phyloP scores from a whole-genome alignment of 2,797 vertebrate genomes.

The Tarsius wallacei region DNA sequence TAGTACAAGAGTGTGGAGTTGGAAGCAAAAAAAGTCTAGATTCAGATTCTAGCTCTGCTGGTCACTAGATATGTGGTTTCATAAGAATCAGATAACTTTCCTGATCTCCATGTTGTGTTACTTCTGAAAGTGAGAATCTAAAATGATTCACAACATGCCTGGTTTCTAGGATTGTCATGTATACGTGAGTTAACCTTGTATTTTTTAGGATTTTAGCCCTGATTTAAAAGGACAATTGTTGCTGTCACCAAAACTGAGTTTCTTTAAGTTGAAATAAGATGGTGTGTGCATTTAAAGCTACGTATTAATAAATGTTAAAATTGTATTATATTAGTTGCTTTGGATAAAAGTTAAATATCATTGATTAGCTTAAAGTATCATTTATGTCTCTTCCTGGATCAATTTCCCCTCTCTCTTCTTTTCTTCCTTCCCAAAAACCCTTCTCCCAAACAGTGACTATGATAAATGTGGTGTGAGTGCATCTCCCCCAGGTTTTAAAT shows the following conservation, averaged over 20 bases:
- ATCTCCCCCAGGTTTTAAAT: conserved; percentile 27
- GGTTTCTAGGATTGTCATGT: background rate
- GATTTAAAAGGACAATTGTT: background rate
- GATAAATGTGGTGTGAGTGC: background rate
- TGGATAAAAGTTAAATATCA: background rate
- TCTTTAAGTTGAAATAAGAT: background rate
- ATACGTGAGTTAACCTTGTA: background rate
- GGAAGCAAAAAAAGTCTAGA: background rate
- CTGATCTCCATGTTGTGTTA: background rate
- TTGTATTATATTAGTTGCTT: background rate
- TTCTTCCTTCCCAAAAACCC: background rate
- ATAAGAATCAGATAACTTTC: background rate
- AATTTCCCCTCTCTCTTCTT: background rate
- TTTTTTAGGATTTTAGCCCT: background rate
- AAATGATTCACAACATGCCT: background rate
- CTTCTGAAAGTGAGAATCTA: background rate
- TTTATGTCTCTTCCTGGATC: background rate
- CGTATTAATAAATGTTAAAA: background rate
- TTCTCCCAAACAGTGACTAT: background rate
- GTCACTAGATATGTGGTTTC: background rate
- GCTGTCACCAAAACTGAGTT: background rate
- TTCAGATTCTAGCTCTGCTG: background rate
- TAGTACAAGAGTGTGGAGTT: background rate
- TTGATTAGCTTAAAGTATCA: background rate
- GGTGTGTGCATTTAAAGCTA: background rate